phyloP scores from a whole-genome alignment of 1,140 invertebrate species.

The Psix sp. region DNA sequence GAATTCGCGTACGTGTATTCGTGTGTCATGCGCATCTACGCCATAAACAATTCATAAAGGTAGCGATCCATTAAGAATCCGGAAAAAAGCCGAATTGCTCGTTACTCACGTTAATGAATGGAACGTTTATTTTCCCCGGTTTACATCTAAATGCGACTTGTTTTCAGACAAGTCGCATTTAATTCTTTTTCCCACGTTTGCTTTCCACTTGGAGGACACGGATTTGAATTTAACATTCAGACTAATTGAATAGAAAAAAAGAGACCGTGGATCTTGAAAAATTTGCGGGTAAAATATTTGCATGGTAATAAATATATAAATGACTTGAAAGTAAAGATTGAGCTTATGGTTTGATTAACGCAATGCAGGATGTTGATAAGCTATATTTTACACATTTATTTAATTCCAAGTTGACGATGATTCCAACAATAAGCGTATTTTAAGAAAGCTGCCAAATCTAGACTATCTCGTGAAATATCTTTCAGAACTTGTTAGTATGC shows the following conservation, averaged over 20 bases:
- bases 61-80: conserved; percentile 3
- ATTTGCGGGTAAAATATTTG: too few species aligned
- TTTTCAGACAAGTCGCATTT: too few species aligned
- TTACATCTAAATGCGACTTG: too few species aligned
- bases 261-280: too few species aligned
- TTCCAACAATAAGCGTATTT: conserved; percentile 25
- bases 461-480: conserved; percentile 33
- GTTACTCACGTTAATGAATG: conserved; percentile 1
- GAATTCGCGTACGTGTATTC: conserved; percentile 9
- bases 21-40: not conserved
- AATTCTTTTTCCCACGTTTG: too few species aligned
- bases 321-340: too few species aligned
- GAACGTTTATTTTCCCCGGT: too few species aligned
- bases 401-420: conserved; percentile 12
- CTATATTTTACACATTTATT: conserved; percentile 31
- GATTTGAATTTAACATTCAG: too few species aligned
- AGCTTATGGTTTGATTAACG: too few species aligned
- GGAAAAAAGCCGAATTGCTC: conserved; percentile 8
- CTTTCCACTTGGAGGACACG: too few species aligned
- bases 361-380: conserved; percentile 14
- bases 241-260: too few species aligned
- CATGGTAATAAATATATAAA: too few species aligned
- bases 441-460: conserved; percentile 29
- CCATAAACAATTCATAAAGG: conserved; percentile 16
- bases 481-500: conserved; percentile 43